phyloP scores from a whole-genome alignment of 2,113 vertebrate genomes.

The Sterna hirundo region DNA sequence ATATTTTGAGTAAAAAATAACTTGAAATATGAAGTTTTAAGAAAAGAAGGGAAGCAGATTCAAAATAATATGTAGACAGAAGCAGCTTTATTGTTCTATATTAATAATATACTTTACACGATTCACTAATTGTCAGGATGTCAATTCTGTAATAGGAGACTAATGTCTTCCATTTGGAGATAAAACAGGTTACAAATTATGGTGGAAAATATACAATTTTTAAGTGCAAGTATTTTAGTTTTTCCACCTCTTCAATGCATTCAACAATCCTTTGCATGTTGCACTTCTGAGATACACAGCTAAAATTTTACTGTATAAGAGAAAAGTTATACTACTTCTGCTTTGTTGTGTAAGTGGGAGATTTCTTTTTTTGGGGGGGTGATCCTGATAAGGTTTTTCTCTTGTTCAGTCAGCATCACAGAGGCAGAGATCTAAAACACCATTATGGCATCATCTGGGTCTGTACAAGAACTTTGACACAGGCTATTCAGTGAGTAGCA shows the following conservation, averaged over 20 bases:
- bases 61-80: background rate
- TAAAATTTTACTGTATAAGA: background rate
- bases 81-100: background rate
- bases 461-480: background rate
- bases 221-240: background rate
- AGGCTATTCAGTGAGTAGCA: background rate
- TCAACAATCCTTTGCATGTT: background rate
- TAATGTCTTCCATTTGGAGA: background rate
- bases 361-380: rapidly evolving
- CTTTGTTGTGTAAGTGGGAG: background rate
- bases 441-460: background rate
- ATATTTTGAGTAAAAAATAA: background rate
- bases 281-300: background rate
- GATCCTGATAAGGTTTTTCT: background rate
- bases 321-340: background rate
- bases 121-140: background rate
- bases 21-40: background rate
- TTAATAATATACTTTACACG: background rate
- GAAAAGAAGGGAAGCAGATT: background rate
- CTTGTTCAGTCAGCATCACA: background rate
- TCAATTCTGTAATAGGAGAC: background rate
- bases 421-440: background rate
- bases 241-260: rapidly evolving
- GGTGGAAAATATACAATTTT: background rate
- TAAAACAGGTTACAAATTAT: background rate